These are phyloP conservation scores for Gracilinanus agilis DNA, from an alignment of 2,113 vertebrate genomes.

Conservation along the genomic window DNA sequence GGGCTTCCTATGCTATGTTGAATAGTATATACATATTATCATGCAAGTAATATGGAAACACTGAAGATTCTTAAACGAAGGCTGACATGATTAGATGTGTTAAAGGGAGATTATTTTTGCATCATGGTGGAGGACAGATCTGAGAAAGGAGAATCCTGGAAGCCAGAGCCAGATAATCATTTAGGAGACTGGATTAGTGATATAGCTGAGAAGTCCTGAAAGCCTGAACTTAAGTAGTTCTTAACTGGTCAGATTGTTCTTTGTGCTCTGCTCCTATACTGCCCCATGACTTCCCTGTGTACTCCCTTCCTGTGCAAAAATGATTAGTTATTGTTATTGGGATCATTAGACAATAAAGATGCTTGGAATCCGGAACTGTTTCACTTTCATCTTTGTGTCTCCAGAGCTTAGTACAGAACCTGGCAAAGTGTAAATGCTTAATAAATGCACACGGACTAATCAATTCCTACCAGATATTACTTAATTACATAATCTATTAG, in stretches of 20 bases:
- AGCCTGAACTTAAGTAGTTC: not conserved
- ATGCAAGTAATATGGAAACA: not conserved
- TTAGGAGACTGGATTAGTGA: not conserved
- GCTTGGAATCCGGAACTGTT: not conserved
- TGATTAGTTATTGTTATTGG: not conserved
- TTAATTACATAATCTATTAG: not conserved
- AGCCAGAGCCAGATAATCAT: not conserved
- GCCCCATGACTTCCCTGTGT: no score
- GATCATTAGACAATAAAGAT: not conserved
- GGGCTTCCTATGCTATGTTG: not conserved
- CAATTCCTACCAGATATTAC: not conserved
- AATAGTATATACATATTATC: not conserved
- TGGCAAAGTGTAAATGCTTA: not conserved
- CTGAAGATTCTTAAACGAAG: not conserved
- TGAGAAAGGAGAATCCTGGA: not conserved
- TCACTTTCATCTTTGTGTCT: not conserved
- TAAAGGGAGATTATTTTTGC: not conserved
- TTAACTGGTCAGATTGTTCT: not conserved
- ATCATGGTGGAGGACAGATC: not conserved
- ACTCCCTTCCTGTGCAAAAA: not conserved
- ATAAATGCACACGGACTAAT: not conserved
- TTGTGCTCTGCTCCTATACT: not conserved
- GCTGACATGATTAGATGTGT: not conserved
- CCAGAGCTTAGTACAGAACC: not conserved
- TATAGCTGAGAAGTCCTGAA: not conserved